Base-by-base conservation (phyloP, 2,113 vertebrate species). In the Glaucomys volans region DNA sequence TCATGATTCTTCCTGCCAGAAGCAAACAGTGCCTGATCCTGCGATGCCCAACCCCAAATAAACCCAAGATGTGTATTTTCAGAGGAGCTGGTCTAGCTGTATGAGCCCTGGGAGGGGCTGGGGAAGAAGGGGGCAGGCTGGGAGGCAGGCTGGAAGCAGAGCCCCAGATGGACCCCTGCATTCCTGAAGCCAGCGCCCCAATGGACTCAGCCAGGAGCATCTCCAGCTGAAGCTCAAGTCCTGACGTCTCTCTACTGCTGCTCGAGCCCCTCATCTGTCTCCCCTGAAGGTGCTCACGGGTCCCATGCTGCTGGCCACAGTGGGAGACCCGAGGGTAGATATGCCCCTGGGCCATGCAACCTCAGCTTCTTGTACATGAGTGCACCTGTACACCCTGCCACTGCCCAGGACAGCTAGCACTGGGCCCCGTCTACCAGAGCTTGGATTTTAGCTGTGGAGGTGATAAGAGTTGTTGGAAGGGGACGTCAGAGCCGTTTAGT, bases 11-110 rank as follows among this genome's bases (percentile, higher is more conserved):
- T 94, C 40, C 69, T 74, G 5, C 84, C 64, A 92, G 93, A 42
- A 92, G 44, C 75, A 67, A 50, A 77, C 95, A 47, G 67, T 98
- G 97, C 97, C 97, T 97, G 95, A 69, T 26, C 92, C 96, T 88
- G 82, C 95, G 59, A 17, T 96, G 94, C 90, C 96, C 97, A 94
- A 72, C 89, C 96, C 98, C 96, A 96, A 98, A 98, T 99, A 99
- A 99, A 98, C 97, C 98, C 97, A 94, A 97, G 96, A 97, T 98
- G 92, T 98, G 97, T 97, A 85, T 98, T 98, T 98, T 98, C 97
- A 97, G 98, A 98, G 98, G 98, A 97, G 84, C 97, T 75, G 80
- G 96, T 95, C 81, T 98, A 97, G 91, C 98, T 97, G 90, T 76
- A 80, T 97, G 97, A 97, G 97, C 95, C 85, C 77, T 35, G 89